These are phyloP conservation scores for Stichopus chloronotus DNA, from an alignment of 35 echinoderm and acorn worm genomes.

Conservation along the genomic window DNA sequence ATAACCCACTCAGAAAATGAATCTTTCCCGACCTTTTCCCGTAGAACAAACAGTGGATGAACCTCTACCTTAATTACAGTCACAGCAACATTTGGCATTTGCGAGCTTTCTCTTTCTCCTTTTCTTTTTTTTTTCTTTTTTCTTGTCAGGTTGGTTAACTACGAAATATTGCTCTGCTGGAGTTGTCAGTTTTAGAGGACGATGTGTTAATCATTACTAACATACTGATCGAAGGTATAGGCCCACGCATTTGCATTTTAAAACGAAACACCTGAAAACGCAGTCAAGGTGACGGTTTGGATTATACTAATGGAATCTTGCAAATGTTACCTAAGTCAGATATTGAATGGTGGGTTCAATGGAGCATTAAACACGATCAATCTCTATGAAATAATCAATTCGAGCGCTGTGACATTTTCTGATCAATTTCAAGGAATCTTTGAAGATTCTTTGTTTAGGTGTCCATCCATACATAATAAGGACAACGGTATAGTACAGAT, in stretches of 20 bases:
- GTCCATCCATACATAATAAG: neutral
- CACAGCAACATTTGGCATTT: neutral
- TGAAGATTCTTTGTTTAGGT: neutral
- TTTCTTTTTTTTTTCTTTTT: neutral
- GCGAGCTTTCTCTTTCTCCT: neutral
- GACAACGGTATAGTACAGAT: too few species aligned
- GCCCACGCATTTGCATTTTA: neutral
- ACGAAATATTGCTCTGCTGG: too few species aligned
- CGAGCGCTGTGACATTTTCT: neutral
- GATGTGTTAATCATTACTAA: neutral
- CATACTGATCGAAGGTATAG: neutral
- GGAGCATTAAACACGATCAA: neutral
- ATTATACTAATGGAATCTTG: neutral
- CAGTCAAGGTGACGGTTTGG: neutral
- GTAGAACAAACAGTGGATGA: too few species aligned
- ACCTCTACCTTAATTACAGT: too few species aligned
- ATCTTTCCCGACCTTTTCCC: too few species aligned
- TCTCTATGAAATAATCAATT: neutral
- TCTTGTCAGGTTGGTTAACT: neutral
- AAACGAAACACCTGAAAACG: neutral
- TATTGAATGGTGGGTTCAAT: neutral
- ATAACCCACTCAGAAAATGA: too few species aligned
- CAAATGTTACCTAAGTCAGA: neutral
- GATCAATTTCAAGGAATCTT: neutral
- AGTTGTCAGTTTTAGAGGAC: neutral